phyloP scores from a whole-genome alignment of 2,888 invertebrate genomes.

The Orgyia antiqua region DNA sequence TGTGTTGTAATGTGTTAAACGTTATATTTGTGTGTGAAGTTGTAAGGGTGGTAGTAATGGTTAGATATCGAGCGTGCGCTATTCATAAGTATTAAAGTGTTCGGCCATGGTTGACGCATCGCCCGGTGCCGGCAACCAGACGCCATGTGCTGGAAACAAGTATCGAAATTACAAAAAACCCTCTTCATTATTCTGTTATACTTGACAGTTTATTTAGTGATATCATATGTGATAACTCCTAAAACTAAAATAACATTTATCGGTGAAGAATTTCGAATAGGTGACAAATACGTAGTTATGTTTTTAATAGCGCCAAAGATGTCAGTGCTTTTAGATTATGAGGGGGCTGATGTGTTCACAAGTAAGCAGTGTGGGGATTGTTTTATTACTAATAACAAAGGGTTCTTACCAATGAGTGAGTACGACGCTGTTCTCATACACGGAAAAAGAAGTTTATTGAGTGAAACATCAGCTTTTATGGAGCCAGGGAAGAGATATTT shows the following conservation, averaged over 20 bases:
- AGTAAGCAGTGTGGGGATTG: conserved; percentile 39
- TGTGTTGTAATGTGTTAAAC: conserved; percentile 4
- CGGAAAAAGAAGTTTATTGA: conserved; percentile 25
- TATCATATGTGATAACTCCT: conserved; percentile 34
- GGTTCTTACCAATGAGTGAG: conserved; percentile 44
- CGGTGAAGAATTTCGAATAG: conserved; percentile 38
- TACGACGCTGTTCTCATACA: conserved; percentile 45
- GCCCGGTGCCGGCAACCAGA: conserved; percentile 16
- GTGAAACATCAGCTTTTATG: conserved; percentile 30
- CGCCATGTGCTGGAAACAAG: conserved; percentile 47
- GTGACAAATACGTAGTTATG: conserved; percentile 42
- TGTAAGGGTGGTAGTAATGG: too few species aligned
- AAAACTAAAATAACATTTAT: conserved; percentile 35
- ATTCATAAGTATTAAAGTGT: conserved; percentile 38
- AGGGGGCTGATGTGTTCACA: conserved; percentile 42
- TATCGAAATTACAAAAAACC: conserved; percentile 39
- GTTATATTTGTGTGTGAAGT: conserved; percentile 7
- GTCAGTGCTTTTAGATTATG: conserved; percentile 36
- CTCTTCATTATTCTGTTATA: conserved; percentile 36
- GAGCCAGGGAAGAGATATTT: conserved; percentile 40
- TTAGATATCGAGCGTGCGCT: conserved; percentile 46
- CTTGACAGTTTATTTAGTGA: conserved; percentile 31
- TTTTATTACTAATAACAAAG: conserved; percentile 51
- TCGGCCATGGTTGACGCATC: conserved; percentile 35
- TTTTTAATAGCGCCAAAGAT: conserved; percentile 34